These are phyloP conservation scores for Idaea dimidiata DNA, from an alignment of 2,888 invertebrate genomes.

Conservation along the genomic window DNA sequence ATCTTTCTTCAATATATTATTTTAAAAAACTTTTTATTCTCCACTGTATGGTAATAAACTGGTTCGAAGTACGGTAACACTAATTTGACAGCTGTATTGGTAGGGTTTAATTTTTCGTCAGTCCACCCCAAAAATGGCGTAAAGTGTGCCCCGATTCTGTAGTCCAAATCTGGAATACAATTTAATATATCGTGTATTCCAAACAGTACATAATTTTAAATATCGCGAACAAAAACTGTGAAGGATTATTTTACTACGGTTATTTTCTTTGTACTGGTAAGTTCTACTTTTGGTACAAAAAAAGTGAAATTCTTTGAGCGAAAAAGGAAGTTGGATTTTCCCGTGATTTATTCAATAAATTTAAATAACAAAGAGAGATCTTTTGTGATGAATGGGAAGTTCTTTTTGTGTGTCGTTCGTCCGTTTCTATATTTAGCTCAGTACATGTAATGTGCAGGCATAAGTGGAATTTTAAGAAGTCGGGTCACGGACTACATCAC, in stretches of 20 bases:
- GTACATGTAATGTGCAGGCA: conserved; percentile 24
- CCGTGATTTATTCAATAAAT: conserved; percentile 35
- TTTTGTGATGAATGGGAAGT: conserved; percentile 32
- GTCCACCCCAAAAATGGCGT: conserved; percentile 58
- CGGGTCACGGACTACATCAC: conserved; percentile 15
- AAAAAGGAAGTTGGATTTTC: conserved; percentile 6
- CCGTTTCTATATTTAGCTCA: conserved; percentile 29
- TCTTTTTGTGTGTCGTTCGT: conserved; percentile 32
- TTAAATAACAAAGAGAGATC: conserved; percentile 50
- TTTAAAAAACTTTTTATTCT: too few species aligned
- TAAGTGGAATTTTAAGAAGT: conserved; percentile 9
- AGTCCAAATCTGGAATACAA: conserved; percentile 35
- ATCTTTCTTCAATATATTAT: too few species aligned
- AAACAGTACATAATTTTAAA: conserved; percentile 10
- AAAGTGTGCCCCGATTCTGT: conserved; percentile 48
- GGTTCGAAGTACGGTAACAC: background rate
- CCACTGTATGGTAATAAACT: background rate
- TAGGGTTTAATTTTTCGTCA: conserved; percentile 19
- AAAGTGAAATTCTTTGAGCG: conserved; percentile 22
- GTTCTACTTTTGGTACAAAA: conserved; percentile 12
- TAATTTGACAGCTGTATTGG: conserved; percentile 7
- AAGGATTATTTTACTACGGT: conserved; percentile 3
- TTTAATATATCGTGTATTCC: conserved; percentile 14
- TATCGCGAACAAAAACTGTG: conserved; percentile 8
- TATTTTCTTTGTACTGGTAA: conserved; percentile 19